A percentile compares a stretch with the other conserved stretches of the same genome.
Evolutionary conservation across 2,797 vertebrate species (phyloP).

Genomic region (Cynopterus sphinx): DNA sequence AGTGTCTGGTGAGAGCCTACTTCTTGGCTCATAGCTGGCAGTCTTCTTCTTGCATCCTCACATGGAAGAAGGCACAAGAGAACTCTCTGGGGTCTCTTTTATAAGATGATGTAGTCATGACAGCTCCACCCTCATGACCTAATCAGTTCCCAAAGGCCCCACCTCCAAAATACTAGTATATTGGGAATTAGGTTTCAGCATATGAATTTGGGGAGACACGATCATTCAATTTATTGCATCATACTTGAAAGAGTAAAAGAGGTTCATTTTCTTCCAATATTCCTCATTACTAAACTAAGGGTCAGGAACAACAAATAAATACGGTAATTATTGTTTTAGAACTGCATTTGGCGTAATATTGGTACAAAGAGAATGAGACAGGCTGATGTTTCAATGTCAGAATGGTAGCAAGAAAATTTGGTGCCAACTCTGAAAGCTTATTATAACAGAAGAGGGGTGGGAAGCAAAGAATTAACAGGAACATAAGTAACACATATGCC

Average conservation of each 20-base stretch:
- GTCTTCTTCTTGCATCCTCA: background rate
- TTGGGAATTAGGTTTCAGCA: background rate
- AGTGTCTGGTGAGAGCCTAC: background rate
- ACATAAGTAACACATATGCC: background rate
- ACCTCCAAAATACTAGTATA: background rate
- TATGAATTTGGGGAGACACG: background rate
- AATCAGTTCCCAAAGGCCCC: background rate
- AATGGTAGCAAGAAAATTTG: background rate
- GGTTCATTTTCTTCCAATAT: background rate
- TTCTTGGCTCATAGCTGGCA: background rate
- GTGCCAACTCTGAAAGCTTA: background rate
- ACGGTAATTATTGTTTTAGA: background rate
- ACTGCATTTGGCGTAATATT: background rate
- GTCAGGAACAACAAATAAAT: background rate
- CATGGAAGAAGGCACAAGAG: background rate
- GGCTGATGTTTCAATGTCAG: background rate
- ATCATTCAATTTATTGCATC: background rate
- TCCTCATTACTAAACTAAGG: slow-evolving; percentile 9
- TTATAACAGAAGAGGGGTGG: slow-evolving; percentile 1
- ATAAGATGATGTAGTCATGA: background rate
- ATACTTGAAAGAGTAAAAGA: background rate
- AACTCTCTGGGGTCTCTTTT: background rate
- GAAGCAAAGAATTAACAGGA: slow-evolving; percentile 39
- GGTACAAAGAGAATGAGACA: background rate
- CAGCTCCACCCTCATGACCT: background rate